A percentile compares a stretch with the other conserved stretches of the same genome.
These are phyloP conservation scores for Crioceris asparagi DNA, from an alignment of 2,888 invertebrate species.

Conservation along the genomic window DNA sequence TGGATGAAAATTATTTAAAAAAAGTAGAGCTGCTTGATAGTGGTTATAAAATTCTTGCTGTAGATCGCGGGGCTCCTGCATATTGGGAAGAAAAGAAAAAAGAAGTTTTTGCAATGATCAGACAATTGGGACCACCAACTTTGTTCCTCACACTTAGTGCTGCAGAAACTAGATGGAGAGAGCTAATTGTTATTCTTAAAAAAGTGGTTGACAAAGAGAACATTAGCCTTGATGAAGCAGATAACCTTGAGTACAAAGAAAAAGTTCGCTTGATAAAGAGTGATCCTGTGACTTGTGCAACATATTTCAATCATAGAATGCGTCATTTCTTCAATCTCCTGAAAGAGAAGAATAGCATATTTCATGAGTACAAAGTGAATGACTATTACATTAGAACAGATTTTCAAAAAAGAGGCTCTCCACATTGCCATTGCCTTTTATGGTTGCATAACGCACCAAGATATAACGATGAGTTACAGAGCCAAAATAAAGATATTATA, in stretches of 20 bases:
- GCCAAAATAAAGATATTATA: no score
- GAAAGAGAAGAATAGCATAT: no score
- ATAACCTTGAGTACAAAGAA: background rate
- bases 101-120: background rate
- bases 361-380: no score
- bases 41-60: background rate
- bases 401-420: no score
- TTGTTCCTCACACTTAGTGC: background rate
- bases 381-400: no score
- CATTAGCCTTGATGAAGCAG: background rate
- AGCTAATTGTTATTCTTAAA: background rate
- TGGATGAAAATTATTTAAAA: background rate
- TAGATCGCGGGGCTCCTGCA: background rate
- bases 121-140: background rate
- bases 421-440: no score
- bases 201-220: background rate
- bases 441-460: no score
- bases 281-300: no score
- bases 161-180: background rate
- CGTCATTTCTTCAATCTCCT: no score
- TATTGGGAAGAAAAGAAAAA: conserved; percentile 1
- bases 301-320: no score
- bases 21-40: background rate
- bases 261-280: conserved; percentile 1
- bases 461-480: no score